These are phyloP conservation scores for Megathymus violae DNA, from an alignment of 1,140 invertebrate species.

Conservation along the genomic window DNA sequence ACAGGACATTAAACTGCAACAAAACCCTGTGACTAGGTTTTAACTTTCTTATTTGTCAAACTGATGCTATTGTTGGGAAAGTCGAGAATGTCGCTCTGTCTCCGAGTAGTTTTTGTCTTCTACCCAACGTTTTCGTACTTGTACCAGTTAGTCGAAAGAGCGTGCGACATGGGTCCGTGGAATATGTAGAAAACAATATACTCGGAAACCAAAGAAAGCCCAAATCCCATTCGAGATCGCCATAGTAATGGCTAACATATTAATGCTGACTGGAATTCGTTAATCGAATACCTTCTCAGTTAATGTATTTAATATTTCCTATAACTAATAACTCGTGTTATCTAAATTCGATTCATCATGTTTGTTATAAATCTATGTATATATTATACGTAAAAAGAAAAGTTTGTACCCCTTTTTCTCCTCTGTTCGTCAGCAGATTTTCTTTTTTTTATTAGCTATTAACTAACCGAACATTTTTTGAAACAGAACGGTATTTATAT, in stretches of 20 bases:
- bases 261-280: background rate
- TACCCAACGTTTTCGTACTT: conserved; percentile 19
- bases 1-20: no score
- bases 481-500: no score
- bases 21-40: conserved; percentile 8
- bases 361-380: no score
- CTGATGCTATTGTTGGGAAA: conserved; percentile 9
- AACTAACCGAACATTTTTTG: no score
- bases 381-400: no score
- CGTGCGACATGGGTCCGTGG: background rate
- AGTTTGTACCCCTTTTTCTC: no score
- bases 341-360: no score
- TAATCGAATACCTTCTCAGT: background rate
- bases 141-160: conserved; percentile 19
- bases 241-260: background rate
- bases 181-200: conserved; percentile 7
- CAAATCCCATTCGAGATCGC: conserved; percentile 11
- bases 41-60: conserved; percentile 18
- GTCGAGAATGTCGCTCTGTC: conserved; percentile 5
- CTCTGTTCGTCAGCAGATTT: no score
- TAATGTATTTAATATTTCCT: no score
- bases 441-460: no score
- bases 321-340: no score
- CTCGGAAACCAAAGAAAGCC: conserved; percentile 17
- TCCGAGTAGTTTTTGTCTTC: conserved; percentile 16